Evolutionary conservation across 2,888 invertebrate genomes (phyloP).

Genomic region (Torymus texanus): DNA sequence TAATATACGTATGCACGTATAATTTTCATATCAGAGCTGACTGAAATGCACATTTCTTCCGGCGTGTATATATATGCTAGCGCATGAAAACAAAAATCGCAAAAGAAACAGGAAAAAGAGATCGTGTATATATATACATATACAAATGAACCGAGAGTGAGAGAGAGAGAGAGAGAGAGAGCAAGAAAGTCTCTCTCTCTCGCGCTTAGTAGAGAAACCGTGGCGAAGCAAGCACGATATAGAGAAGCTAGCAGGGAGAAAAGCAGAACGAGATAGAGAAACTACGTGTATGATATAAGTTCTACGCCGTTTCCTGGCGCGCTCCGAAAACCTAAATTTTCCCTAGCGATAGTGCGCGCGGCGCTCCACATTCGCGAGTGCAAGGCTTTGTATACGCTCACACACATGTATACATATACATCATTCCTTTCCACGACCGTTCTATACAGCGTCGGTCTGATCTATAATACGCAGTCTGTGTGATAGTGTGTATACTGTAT

Average conservation of each 20-base stretch:
- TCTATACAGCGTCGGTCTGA: constrained; percentile 16
- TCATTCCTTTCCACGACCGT: background rate
- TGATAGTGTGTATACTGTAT: constrained; percentile 8
- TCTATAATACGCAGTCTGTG: constrained; percentile 39
- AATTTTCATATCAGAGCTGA: too few relatives aligned
- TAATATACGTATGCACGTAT: too few relatives aligned
- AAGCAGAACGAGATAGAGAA: background rate
- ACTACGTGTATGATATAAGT: constrained; percentile 26
- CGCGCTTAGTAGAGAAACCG: background rate
- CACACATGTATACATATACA: background rate
- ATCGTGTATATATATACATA: too few relatives aligned
- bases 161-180: too few relatives aligned
- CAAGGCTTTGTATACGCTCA: background rate
- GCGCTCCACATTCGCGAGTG: constrained; percentile 20
- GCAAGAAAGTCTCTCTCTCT: too few relatives aligned
- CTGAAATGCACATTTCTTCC: too few relatives aligned
- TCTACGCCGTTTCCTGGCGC: background rate
- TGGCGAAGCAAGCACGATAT: background rate
- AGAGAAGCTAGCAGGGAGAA: background rate
- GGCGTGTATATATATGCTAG: too few relatives aligned
- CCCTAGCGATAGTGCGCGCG: background rate
- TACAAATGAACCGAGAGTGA: too few relatives aligned
- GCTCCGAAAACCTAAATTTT: constrained; percentile 45
- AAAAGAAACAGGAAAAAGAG: too few relatives aligned
- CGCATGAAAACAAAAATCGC: too few relatives aligned